These are phyloP conservation scores for Cololabis saira DNA, from an alignment of 2,113 vertebrate species.

Conservation along the genomic window DNA sequence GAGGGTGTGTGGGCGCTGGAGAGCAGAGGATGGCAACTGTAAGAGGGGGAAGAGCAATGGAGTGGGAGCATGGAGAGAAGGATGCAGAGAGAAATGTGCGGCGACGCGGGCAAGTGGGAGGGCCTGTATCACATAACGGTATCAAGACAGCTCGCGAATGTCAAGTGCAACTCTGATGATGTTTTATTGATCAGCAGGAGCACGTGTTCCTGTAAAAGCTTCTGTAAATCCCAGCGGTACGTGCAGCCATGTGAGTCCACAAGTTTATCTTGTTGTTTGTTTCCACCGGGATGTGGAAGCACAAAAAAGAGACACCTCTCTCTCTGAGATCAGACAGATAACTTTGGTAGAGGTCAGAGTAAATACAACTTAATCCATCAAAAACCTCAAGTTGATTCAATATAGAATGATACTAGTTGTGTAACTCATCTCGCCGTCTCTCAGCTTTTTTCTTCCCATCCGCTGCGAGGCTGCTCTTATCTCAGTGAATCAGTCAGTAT, in stretches of 20 bases:
- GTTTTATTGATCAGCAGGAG: slow-evolving; percentile 32
- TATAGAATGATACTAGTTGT: slow-evolving; percentile 22
- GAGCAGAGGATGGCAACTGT: slow-evolving; percentile 45
- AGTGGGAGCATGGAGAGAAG: slow-evolving; percentile 51
- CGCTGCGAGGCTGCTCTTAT: slow-evolving; percentile 15
- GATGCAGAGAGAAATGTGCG: slow-evolving; percentile 26
- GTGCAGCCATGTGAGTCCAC: background rate
- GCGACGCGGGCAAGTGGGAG: slow-evolving; percentile 42
- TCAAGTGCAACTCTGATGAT: slow-evolving; percentile 24
- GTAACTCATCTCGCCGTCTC: slow-evolving; percentile 11
- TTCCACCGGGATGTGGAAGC: background rate
- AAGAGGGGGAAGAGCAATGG: slow-evolving; percentile 57
- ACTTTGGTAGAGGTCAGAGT: slow-evolving; percentile 14
- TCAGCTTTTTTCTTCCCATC: background rate
- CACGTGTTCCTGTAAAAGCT: slow-evolving; percentile 19
- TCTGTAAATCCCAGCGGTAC: slow-evolving; percentile 21
- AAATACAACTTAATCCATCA: slow-evolving; percentile 38
- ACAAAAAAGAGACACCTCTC: slow-evolving; percentile 1
- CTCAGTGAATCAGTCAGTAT: slow-evolving; percentile 39
- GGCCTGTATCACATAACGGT: slow-evolving; percentile 34
- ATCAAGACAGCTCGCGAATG: slow-evolving; percentile 37
- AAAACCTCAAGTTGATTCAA: slow-evolving; percentile 11
- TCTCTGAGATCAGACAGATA: background rate
- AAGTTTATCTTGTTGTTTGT: background rate
- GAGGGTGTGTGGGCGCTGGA: slow-evolving; percentile 57